A percentile compares a stretch with the other conserved stretches of the same genome.
Conservation (phyloP, 1,140 invertebrate species). For the Scaptodrosophila lebanonensis region DNA sequence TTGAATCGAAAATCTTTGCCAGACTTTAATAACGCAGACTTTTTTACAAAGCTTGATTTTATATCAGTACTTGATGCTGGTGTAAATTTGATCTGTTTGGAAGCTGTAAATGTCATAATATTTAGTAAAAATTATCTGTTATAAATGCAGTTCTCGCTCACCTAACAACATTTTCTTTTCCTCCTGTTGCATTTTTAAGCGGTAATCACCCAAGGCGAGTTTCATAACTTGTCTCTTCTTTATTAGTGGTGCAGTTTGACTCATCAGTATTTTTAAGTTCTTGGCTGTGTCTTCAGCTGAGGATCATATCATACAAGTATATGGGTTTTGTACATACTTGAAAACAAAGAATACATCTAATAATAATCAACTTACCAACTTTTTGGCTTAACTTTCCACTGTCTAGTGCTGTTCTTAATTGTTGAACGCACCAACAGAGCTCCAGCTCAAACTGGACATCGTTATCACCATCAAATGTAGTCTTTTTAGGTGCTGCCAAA, state of each 20-base stretch:
- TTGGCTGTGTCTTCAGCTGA: slow-evolving; percentile 81
- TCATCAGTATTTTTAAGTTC: slow-evolving; percentile 82
- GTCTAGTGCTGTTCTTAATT: slow-evolving; percentile 80
- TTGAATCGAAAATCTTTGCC: slow-evolving; percentile 77
- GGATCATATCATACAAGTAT: slow-evolving; percentile 1
- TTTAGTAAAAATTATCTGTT: too few species aligned
- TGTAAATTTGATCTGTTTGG: slow-evolving; percentile 78
- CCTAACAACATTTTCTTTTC: slow-evolving; percentile 81
- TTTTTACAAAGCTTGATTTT: slow-evolving; percentile 81
- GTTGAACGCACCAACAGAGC: slow-evolving; percentile 86
- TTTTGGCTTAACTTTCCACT: slow-evolving; percentile 82
- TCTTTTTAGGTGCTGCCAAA: slow-evolving; percentile 29
- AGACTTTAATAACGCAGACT: slow-evolving; percentile 69
- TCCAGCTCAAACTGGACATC: slow-evolving; percentile 85
- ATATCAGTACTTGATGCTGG: slow-evolving; percentile 56
- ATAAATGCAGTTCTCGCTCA: slow-evolving; percentile 29
- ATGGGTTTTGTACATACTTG: background rate
- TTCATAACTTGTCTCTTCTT: slow-evolving; percentile 86
- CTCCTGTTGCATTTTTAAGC: slow-evolving; percentile 85
- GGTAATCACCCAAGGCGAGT: slow-evolving; percentile 84
- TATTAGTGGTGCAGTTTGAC: slow-evolving; percentile 81
- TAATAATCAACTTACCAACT: slow-evolving; percentile 70
- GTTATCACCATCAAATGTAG: slow-evolving; percentile 76
- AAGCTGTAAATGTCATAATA: slow-evolving; percentile 33
- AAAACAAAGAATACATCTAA: background rate